Evolutionary conservation across 2,888 invertebrate species (phyloP).

Genomic region (Rhyacophila evoluta): DNA sequence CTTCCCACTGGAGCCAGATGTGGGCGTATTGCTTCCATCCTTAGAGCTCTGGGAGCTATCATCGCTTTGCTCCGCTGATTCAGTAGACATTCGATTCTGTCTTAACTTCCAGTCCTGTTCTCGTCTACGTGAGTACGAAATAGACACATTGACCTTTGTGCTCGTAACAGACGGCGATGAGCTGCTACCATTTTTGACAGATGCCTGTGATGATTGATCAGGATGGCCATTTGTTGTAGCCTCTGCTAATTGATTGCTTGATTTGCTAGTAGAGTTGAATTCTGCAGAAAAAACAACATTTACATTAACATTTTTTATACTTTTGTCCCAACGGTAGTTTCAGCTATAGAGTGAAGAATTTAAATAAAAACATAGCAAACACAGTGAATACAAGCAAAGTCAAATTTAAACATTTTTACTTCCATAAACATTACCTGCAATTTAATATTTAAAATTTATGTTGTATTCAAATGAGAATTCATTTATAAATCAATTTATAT

Average conservation of each 20-base stretch:
- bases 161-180: background rate
- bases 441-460: too few species aligned
- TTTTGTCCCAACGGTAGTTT: too few species aligned
- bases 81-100: background rate
- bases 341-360: too few species aligned
- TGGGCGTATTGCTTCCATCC: background rate
- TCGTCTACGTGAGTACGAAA: constrained; percentile 33
- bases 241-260: background rate
- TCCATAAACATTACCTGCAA: too few species aligned
- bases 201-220: background rate
- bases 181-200: background rate
- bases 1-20: background rate
- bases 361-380: too few species aligned
- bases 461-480: too few species aligned
- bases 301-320: too few species aligned
- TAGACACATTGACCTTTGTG: background rate
- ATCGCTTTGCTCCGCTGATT: background rate
- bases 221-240: constrained; percentile 25
- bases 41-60: constrained; percentile 26
- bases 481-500: too few species aligned
- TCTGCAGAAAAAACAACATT: constrained; percentile 32
- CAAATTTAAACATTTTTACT: too few species aligned
- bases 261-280: constrained; percentile 29
- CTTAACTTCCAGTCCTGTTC: constrained; percentile 28
- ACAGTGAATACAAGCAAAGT: too few species aligned